Evolutionary conservation across 2,113 vertebrate genomes (phyloP).

Genomic region (Macaca fascicularis): DNA sequence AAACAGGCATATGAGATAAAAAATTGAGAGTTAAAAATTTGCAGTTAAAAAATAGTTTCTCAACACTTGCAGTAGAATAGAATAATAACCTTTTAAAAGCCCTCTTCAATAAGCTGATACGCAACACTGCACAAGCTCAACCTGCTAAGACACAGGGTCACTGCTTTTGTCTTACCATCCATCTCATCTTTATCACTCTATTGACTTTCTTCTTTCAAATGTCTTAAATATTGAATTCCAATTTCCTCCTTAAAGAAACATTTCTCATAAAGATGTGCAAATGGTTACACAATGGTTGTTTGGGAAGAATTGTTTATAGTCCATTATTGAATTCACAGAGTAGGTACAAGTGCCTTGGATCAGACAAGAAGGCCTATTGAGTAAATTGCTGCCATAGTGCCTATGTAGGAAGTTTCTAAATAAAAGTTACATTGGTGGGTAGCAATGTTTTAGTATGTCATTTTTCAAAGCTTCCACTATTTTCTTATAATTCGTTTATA

Average conservation of each 20-base stretch:
- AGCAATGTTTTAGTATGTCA: background rate
- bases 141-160: background rate
- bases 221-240: constrained; percentile 68
- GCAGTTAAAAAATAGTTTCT: background rate
- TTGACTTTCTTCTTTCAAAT: constrained; percentile 61
- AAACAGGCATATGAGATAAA: background rate
- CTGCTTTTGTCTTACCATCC: background rate
- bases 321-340: constrained; percentile 19
- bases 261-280: constrained; percentile 62
- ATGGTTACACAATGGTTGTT: constrained; percentile 11
- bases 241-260: constrained; percentile 56
- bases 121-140: background rate
- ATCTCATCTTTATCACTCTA: constrained; percentile 57
- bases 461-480: background rate
- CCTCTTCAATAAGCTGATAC: background rate
- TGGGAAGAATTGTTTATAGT: constrained; percentile 50
- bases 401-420: background rate
- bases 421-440: background rate
- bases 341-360: background rate
- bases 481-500: background rate
- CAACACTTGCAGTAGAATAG: background rate
- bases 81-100: constrained; percentile 46
- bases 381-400: background rate
- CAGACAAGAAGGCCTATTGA: background rate
- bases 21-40: background rate